Evolutionary conservation across 2,113 vertebrate genomes (phyloP).

Genomic region (Perca schrenkii): DNA sequence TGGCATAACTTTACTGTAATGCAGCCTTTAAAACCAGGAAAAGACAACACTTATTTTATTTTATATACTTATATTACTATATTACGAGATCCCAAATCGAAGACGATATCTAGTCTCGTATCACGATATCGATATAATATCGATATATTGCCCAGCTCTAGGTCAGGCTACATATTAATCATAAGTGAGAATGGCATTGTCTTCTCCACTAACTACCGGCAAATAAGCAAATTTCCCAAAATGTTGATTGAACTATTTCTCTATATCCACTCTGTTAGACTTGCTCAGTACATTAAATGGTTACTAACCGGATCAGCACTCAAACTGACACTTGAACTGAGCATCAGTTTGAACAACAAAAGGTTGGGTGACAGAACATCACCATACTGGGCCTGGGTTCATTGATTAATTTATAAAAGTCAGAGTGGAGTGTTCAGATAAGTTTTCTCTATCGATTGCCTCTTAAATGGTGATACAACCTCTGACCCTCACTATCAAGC

Average conservation of each 20-base stretch:
- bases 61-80: too few species aligned
- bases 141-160: too few species aligned
- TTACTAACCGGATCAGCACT: not conserved
- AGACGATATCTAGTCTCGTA: too few species aligned
- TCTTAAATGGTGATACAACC: not conserved
- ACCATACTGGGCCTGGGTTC: not conserved
- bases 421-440: not conserved
- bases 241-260: not conserved
- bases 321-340: not conserved
- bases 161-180: too few species aligned
- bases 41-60: too few species aligned
- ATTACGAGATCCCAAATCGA: too few species aligned
- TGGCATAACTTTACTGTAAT: too few species aligned
- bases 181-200: not conserved
- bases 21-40: too few species aligned
- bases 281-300: too few species aligned
- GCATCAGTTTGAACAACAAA: not conserved
- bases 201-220: not conserved
- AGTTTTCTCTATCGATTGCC: not conserved
- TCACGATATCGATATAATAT: too few species aligned
- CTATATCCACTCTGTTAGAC: not conserved
- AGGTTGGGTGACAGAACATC: not conserved
- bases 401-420: not conserved
- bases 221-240: not conserved
- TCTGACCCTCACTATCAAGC: not conserved